phyloP scores from a whole-genome alignment of 2,888 invertebrate genomes.

The Latheticus oryzae region DNA sequence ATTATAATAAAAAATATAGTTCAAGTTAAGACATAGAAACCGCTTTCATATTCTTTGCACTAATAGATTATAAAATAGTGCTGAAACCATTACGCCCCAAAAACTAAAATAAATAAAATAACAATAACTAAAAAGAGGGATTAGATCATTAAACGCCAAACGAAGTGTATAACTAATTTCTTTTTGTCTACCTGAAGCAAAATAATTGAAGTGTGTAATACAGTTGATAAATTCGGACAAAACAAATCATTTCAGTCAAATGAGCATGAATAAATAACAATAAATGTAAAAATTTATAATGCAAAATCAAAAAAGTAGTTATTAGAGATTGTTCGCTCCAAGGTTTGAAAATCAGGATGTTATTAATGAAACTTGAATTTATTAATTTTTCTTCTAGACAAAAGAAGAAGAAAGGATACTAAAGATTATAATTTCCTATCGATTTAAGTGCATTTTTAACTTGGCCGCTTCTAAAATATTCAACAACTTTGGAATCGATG shows the following conservation, averaged over 20 bases:
- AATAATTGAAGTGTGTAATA: conserved; percentile 23
- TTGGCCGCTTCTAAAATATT: conserved; percentile 37
- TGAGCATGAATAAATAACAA: too few relatives aligned
- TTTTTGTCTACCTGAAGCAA: conserved; percentile 14
- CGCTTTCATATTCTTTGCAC: too few relatives aligned
- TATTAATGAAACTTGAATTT: too few relatives aligned
- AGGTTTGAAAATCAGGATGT: too few relatives aligned
- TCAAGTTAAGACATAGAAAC: too few relatives aligned
- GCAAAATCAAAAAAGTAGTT: too few relatives aligned
- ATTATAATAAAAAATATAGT: too few relatives aligned
- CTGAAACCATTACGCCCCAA: background rate
- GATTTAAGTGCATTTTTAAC: conserved; percentile 42
- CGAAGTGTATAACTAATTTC: conserved; percentile 6
- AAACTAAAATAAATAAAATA: background rate
- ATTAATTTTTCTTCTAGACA: too few relatives aligned
- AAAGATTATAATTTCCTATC: conserved; percentile 34
- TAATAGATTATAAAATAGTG: too few relatives aligned
- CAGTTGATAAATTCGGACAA: conserved; percentile 14
- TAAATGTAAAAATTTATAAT: too few relatives aligned
- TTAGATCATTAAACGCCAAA: conserved; percentile 9
- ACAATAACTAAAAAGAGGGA: background rate
- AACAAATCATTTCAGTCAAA: conserved; percentile 23
- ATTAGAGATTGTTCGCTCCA: too few relatives aligned
- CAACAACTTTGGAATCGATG: conserved; percentile 41
- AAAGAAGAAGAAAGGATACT: conserved; percentile 1